Evolutionary conservation across 2,113 vertebrate species (phyloP), one percentile per base, ranked within the genome.

Genomic region (Penelope pileata): DNA sequence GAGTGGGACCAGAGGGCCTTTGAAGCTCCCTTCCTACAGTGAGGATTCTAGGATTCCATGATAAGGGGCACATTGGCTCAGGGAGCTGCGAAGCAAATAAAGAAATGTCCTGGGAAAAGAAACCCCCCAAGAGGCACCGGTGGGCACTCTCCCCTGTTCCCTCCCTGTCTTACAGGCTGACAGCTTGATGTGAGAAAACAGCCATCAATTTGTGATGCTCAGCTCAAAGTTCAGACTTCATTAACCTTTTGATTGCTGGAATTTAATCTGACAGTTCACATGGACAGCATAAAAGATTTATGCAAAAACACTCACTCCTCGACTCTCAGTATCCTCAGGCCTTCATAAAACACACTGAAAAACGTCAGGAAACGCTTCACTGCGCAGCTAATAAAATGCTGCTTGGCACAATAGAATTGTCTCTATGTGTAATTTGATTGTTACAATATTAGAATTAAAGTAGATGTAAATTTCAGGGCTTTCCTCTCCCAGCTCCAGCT

Each of bases 231-330:
- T 94, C 81, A 79, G 69, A 54, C 64, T 92, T 86, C 80, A 92
- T 96, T 91, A 96, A 96, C 93, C 66, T 87, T 63, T 88, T 66
- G 83, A 91, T 50, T 92, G 81, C 96, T 92, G 80, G 81, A 84
- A 83, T 93, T 84, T 58, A 86, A 92, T 88, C 62, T 83, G 83
- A 40, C 81, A 80, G 42, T 75, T 93, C 63, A 73, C 2, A 2
- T 0, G 34, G 62, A 53, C 86, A 84, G 67, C 48, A 43, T 43
- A 45, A 83, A 88, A 68, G 64, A 88, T 72, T 75, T 68, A 90
- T 40, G 63, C 34, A 80, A 68, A 95, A 90, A 8, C 5, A 6
- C 12, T 67, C 32, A 34, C 40, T 84, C n/a, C 17, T 54, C 17
- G 6, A 1, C 15, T 47, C 66, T 67, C 76, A 29, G 8, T 36